Base-by-base conservation (phyloP, 2,797 vertebrate species). In the Arnoldichthys spilopterus region DNA sequence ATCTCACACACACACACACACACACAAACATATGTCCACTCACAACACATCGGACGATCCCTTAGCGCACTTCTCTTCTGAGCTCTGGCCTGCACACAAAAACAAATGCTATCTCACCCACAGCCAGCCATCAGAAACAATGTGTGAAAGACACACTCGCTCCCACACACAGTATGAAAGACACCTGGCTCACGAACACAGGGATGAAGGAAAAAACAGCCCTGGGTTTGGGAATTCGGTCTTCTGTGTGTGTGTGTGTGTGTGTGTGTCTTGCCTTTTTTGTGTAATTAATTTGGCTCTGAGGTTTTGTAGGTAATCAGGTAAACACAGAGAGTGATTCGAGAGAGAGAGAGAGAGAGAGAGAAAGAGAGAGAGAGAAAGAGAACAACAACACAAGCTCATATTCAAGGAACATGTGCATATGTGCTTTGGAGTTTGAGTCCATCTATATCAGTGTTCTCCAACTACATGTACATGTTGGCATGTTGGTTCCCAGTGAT, bases 91-190 rank as follows among this genome's bases (percentile, higher is more conserved):
- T 40, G 62, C 72, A 69, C 72, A 78, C 54, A 83, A 43, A 45
- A 83, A 80, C 77, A 74, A 73, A 64, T 62, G 77, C 74, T 78
- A 82, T 82, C 77, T 82, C 54, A 75, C 74, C 49, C 81, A 82
- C 74, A 80, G 67, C 78, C 83, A 78, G 71, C 67, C 74, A 75
- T 77, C 63, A 66, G 78, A 83, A 70, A 72, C 45, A 30, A 45
- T 66, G 67, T 63, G 40, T n/a, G 34, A 72, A 13, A 49, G 26
- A 70, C 64, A 80, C 77, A 72, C 40, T 70, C 26, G 30, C 66
- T 66, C 40, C n/a, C 74, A 67, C 24, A 81, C 78, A 63, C 56
- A 54, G 6, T 30, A 30, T 74, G 61, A 83, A 68, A 83, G 58
- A 49, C 79, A 81, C 75, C 77, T 76, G 72, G 63, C 73, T 68